phyloP scores from a whole-genome alignment of 2,797 vertebrate genomes.

The Liasis olivaceus region DNA sequence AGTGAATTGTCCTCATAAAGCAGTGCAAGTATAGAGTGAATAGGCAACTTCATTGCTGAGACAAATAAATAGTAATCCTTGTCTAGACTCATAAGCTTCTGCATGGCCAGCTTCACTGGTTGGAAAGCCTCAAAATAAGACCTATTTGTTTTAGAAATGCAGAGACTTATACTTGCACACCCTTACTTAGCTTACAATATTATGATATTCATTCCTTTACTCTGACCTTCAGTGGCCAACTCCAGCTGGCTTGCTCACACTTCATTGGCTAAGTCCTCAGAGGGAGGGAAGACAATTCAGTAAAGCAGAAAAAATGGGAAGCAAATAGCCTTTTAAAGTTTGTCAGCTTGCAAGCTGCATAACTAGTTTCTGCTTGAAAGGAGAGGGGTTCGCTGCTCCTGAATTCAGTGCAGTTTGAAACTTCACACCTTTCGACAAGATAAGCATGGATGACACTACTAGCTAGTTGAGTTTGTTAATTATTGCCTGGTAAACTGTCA shows the following conservation, averaged over 20 bases:
- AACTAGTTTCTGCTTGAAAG: too few relatives aligned
- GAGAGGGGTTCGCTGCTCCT: too few relatives aligned
- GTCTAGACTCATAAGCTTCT: background rate
- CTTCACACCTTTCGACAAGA: too few relatives aligned
- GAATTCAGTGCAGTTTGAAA: too few relatives aligned
- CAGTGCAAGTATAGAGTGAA: background rate
- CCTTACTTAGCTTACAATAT: background rate
- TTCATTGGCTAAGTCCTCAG: background rate
- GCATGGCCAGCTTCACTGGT: background rate
- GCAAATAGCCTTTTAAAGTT: background rate
- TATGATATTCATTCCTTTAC: background rate
- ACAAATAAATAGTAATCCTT: background rate
- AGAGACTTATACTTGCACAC: background rate
- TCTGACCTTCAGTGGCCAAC: background rate
- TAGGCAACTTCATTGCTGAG: background rate
- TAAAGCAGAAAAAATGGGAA: background rate
- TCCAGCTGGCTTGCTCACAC: background rate
- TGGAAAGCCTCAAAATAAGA: background rate
- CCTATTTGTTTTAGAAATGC: background rate
- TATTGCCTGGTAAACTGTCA: too few relatives aligned
- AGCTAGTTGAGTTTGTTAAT: too few relatives aligned
- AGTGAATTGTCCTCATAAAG: background rate
- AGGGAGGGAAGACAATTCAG: background rate
- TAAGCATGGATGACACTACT: too few relatives aligned
- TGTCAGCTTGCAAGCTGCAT: too few relatives aligned